Evolutionary conservation across 2,888 invertebrate species (phyloP).

Genomic region (Hipparchia semele): DNA sequence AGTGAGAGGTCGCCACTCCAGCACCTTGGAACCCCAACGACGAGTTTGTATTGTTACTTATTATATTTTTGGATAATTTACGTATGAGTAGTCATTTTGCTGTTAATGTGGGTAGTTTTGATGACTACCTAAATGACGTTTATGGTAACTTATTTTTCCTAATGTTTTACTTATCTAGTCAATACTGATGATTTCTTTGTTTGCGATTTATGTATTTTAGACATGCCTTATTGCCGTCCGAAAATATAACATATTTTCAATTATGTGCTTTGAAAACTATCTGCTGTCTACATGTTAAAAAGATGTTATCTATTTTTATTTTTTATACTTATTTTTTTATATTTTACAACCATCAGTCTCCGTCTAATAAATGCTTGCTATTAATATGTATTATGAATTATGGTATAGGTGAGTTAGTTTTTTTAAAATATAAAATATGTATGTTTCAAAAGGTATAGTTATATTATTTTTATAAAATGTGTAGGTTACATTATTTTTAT

Average conservation of each 20-base stretch:
- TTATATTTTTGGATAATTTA: background rate
- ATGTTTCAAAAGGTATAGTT: no score
- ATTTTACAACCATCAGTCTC: constrained; percentile 22
- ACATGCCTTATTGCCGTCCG: constrained; percentile 31
- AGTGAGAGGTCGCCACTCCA: no score
- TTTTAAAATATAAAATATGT: no score
- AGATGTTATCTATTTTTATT: constrained; percentile 7
- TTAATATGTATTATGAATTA: constrained; percentile 16
- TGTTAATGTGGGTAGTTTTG: background rate
- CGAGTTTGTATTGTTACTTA: no score
- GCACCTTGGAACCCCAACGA: no score
- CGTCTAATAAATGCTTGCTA: constrained; percentile 34
- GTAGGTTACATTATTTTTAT: constrained; percentile 10
- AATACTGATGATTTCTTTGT: background rate
- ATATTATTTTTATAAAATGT: background rate
- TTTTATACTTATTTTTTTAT: background rate
- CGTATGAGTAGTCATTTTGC: no score
- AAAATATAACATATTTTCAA: constrained; percentile 13
- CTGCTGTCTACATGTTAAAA: background rate
- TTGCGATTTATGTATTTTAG: constrained; percentile 3
- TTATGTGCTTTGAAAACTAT: constrained; percentile 11
- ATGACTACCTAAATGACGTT: background rate
- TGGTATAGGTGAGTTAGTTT: constrained; percentile 7
- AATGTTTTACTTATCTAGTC: constrained; percentile 12
- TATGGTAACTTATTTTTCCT: constrained; percentile 10